A percentile compares a stretch with the other conserved stretches of the same genome.
These are phyloP conservation scores for Polypterus senegalus DNA, from an alignment of 2,113 vertebrate genomes.

Conservation along the genomic window DNA sequence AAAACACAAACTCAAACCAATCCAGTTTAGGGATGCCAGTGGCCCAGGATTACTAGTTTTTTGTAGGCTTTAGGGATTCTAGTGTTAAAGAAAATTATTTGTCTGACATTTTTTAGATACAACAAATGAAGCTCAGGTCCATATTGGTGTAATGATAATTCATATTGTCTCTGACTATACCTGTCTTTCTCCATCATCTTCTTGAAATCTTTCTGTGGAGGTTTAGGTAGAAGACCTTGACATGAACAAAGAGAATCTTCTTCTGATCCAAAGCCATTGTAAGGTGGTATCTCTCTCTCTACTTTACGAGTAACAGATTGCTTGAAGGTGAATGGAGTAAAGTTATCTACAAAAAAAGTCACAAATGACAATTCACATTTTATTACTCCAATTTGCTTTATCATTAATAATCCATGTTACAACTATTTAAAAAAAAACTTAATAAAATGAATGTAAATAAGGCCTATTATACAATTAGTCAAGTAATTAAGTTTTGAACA, in stretches of 20 bases:
- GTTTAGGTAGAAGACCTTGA: constrained; percentile 47
- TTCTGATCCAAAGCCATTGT: constrained; percentile 82
- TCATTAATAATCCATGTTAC: not conserved
- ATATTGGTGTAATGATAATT: no score
- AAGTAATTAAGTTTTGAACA: no score
- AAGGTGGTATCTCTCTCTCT: constrained; percentile 58
- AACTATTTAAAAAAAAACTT: not conserved
- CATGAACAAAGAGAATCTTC: constrained; percentile 80
- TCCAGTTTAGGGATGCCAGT: no score
- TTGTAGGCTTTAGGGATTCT: no score
- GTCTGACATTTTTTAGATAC: no score
- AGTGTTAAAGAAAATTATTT: no score
- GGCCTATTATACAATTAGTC: no score
- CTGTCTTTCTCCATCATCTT: constrained; percentile 76
- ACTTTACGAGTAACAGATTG: constrained; percentile 36
- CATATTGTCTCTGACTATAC: constrained; percentile 32
- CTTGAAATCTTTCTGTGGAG: constrained; percentile 51
- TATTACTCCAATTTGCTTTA: not conserved
- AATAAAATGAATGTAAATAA: no score
- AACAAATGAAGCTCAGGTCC: no score
- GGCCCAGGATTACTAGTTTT: no score
- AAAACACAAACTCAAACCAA: no score
- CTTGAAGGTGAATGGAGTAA: constrained; percentile 60
- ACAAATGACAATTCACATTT: not conserved
- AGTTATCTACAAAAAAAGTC: constrained; percentile 52